These are phyloP conservation scores for Lepidostoma basale DNA, from an alignment of 1,140 invertebrate species.

Conservation along the genomic window DNA sequence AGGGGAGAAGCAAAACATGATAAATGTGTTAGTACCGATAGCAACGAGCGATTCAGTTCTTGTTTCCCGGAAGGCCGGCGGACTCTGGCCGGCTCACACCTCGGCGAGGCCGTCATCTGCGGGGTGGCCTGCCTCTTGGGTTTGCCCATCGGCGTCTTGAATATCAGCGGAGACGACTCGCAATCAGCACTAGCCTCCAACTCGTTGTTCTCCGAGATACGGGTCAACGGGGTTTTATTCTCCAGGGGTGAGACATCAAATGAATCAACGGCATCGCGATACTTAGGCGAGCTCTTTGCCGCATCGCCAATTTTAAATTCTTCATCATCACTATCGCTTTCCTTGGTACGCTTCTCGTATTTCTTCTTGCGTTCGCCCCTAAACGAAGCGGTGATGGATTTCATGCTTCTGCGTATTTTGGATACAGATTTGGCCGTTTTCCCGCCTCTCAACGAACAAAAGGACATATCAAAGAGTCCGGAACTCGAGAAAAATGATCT, in stretches of 20 bases:
- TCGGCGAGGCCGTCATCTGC: slow-evolving; percentile 48
- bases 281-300: not conserved
- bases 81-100: slow-evolving; percentile 48
- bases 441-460: slow-evolving; percentile 55
- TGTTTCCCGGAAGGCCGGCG: slow-evolving; percentile 27
- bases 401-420: slow-evolving; percentile 57
- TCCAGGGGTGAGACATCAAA: slow-evolving; percentile 56
- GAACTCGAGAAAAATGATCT: slow-evolving; percentile 50
- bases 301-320: not conserved
- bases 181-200: slow-evolving; percentile 45
- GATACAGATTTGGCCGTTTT: slow-evolving; percentile 59
- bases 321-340: slow-evolving; percentile 25
- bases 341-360: slow-evolving; percentile 53
- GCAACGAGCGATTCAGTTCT: slow-evolving; percentile 40
- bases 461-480: slow-evolving; percentile 60
- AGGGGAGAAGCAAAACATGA: slow-evolving; percentile 22
- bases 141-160: slow-evolving; percentile 43
- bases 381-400: slow-evolving; percentile 60
- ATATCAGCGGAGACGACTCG: slow-evolving; percentile 51
- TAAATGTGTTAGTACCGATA: slow-evolving; percentile 60
- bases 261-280: not conserved
- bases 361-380: slow-evolving; percentile 61
- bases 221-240: slow-evolving; percentile 39
- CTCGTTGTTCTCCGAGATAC: slow-evolving; percentile 50
- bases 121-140: slow-evolving; percentile 4